A percentile compares a stretch with the other conserved stretches of the same genome.
Evolutionary conservation across 2,888 invertebrate genomes (phyloP).

Genomic region (Dicycla oo): DNA sequence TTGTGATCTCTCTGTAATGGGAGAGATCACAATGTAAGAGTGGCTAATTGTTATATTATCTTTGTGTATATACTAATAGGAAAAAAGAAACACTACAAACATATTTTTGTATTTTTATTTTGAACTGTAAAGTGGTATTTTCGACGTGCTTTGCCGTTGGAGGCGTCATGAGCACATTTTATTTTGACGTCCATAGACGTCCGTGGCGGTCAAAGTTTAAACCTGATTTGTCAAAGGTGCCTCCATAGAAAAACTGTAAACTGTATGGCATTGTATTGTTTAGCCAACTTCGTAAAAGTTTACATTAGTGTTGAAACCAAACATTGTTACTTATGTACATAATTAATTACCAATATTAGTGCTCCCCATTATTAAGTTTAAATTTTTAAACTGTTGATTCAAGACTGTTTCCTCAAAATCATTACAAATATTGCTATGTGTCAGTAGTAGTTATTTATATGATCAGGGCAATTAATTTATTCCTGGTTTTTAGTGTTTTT

Average conservation of each 20-base stretch:
- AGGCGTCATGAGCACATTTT: no score
- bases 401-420: not conserved
- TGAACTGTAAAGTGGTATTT: no score
- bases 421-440: not conserved
- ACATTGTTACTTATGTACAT: no score
- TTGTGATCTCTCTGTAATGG: no score
- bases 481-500: not conserved
- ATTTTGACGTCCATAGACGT: no score
- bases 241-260: not conserved
- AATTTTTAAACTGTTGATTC: not conserved
- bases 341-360: constrained; percentile 2
- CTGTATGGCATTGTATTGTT: constrained; percentile 20
- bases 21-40: no score
- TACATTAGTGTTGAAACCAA: not conserved
- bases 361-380: not conserved
- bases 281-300: not conserved
- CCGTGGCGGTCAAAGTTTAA: no score
- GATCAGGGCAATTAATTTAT: not conserved
- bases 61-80: no score
- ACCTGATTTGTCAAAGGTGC: not conserved
- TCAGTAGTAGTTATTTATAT: not conserved
- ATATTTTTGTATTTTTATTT: no score
- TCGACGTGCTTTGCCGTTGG: no score
- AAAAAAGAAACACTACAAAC: no score
- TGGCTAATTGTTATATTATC: no score